Evolutionary conservation across 2,113 vertebrate species (phyloP), one percentile per base, ranked within the genome.

Genomic region (Hypomesus transpacificus): DNA sequence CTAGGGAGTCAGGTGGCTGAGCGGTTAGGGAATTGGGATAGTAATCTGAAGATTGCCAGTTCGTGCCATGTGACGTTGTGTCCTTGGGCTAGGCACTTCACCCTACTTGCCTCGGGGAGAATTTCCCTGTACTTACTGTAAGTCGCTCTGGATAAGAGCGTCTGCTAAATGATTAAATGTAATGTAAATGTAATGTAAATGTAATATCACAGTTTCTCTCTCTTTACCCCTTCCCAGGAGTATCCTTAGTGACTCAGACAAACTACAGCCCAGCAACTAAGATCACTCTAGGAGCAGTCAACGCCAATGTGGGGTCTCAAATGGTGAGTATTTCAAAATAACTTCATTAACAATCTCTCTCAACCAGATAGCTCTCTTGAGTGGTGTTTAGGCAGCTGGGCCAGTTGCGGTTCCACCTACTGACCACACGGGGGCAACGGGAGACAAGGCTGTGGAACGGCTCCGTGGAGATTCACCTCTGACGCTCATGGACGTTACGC

Each of bases 271-370:
- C 84, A 14, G 68, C 73, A 54, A 69, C 74, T 72, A 85, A 85
- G 65, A 75, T 81, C 28, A 85, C 84, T 50, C 69, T 85, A 57
- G 81, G 79, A 77, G 70, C 84, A 20, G 76, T 85, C 24, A 85
- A 79, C 53, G 76, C 79, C 14, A 85, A 85, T 77, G 81, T 85
- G 17, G 78, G 84, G 28, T 39, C 84, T n/a, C 79, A 71, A 28
- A 80, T 83, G 84, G 81, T 85, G 26, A 85, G 84, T 73, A n/a
- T n/a, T 21, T 59, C 22, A 13, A 24, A 22, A n/a, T 5, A 34
- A 46, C 39, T 7, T 46, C 1, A 46, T 11, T 46, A 46, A 46
- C 39, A 9, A 46, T 46, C 9, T 46, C 31, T 8, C 9, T 46
- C 8, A 46, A 7, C 0, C 5, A 46, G 39, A 46, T 46, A 46